Conservation (phyloP, 2,888 invertebrate genomes). For the Penaeus monodon region DNA sequence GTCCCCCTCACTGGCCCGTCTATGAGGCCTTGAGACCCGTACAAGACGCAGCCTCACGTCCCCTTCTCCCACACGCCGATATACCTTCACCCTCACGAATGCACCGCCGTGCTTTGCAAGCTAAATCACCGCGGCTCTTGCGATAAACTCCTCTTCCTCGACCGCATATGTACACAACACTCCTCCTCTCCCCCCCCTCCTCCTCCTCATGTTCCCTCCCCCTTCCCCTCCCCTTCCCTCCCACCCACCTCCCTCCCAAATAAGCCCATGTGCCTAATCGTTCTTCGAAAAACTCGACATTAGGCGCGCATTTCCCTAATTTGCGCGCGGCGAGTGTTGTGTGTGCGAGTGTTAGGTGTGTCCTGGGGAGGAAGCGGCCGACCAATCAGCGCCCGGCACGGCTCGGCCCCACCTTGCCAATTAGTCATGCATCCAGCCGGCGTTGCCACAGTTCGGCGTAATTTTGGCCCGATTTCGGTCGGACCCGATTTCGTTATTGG, state of each 20-base stretch:
- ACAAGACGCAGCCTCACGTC: too few species aligned
- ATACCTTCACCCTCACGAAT: too few species aligned
- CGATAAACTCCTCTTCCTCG: constrained; percentile 2
- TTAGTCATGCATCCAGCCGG: constrained; percentile 56
- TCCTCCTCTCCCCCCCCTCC: background rate
- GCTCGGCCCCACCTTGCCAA: constrained; percentile 63
- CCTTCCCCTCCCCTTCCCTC: background rate
- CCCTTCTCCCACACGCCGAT: too few species aligned
- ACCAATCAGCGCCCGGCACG: constrained; percentile 56
- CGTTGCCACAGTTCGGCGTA: constrained; percentile 43
- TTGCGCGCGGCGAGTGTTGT: constrained; percentile 32
- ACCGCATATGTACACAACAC: constrained; percentile 1
- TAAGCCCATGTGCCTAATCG: constrained; percentile 5
- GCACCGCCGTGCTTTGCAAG: too few species aligned
- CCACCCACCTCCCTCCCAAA: background rate
- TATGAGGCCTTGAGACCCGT: too few species aligned
- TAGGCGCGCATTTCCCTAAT: constrained; percentile 38
- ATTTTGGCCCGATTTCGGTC: background rate
- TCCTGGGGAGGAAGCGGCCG: constrained; percentile 28
- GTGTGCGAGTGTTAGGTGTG: constrained; percentile 11
- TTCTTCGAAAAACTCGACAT: constrained; percentile 2
- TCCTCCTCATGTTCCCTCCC: background rate
- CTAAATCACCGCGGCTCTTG: background rate
- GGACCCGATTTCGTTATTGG: background rate
- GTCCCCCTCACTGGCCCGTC: too few species aligned